Conservation (phyloP, 2,797 vertebrate genomes). For the Phyllotis vaccarum region DNA sequence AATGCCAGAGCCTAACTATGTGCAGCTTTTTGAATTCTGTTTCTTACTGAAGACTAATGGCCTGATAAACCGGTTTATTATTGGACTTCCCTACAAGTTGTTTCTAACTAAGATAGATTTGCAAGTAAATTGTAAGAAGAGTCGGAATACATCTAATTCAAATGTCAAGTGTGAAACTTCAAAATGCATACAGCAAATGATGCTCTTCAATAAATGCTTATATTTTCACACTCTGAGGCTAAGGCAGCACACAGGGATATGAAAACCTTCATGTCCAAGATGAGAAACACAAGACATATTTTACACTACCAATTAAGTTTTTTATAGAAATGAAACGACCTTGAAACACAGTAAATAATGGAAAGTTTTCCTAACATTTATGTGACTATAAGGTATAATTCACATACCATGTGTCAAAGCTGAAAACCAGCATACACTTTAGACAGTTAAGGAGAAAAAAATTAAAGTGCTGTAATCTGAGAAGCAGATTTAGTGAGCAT, state of each 20-base stretch:
- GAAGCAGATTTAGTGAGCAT: slow-evolving; percentile 21
- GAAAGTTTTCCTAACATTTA: neutral
- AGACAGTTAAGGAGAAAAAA: slow-evolving; percentile 21
- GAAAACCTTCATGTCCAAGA: neutral
- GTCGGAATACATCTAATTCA: slow-evolving; percentile 46
- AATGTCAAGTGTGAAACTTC: slow-evolving; percentile 34
- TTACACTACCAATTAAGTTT: slow-evolving; percentile 52
- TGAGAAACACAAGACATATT: neutral
- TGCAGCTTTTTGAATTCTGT: neutral
- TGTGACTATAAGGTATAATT: slow-evolving; percentile 54
- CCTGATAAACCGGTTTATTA: slow-evolving; percentile 33
- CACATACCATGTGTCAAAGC: slow-evolving; percentile 26
- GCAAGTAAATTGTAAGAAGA: slow-evolving; percentile 19
- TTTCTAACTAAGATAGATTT: slow-evolving; percentile 19
- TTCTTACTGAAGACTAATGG: slow-evolving; percentile 43
- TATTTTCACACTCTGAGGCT: neutral
- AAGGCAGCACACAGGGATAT: neutral
- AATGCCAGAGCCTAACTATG: neutral
- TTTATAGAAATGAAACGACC: slow-evolving; percentile 13
- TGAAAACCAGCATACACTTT: slow-evolving; percentile 39
- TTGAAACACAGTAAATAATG: neutral
- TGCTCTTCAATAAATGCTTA: neutral
- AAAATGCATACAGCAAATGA: neutral
- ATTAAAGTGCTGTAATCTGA: slow-evolving; percentile 31
- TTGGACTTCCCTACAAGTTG: neutral